A percentile compares a stretch with the other conserved stretches of the same genome.
These are phyloP conservation scores for Megaleporinus macrocephalus DNA, from an alignment of 2,113 vertebrate species.

Conservation along the genomic window DNA sequence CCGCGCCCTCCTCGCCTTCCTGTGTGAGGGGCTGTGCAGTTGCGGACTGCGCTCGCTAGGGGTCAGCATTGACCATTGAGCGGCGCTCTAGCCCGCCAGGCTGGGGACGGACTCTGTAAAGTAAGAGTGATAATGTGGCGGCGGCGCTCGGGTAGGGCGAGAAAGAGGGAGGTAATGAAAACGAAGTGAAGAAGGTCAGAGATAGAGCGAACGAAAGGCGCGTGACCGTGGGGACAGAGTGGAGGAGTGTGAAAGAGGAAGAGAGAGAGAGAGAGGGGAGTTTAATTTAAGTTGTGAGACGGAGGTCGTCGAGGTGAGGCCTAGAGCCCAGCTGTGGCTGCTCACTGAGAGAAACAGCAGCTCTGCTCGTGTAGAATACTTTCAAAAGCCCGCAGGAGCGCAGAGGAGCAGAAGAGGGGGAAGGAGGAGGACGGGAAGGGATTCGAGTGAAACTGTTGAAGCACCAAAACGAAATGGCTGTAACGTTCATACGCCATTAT, in stretches of 20 bases:
- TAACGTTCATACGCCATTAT: background rate
- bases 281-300: constrained; percentile 43
- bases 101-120: background rate
- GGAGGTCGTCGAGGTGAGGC: constrained; percentile 9
- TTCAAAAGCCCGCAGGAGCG: background rate
- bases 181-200: constrained; percentile 11
- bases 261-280: background rate
- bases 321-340: constrained; percentile 7
- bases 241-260: constrained; percentile 8
- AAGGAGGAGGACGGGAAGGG: background rate
- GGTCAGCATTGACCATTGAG: constrained; percentile 25
- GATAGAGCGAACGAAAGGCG: background rate
- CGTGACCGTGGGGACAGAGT: background rate
- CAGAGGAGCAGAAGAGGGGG: background rate
- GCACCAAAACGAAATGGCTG: background rate
- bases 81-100: background rate
- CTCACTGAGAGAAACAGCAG: background rate
- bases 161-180: background rate
- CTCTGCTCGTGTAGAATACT: constrained; percentile 1
- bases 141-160: background rate
- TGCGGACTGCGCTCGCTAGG: constrained; percentile 10
- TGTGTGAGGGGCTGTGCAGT: background rate
- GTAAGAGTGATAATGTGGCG: background rate
- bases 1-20: too few species aligned
- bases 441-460: background rate